phyloP scores from a whole-genome alignment of 2,113 vertebrate genomes.

The Rutilus rutilus region DNA sequence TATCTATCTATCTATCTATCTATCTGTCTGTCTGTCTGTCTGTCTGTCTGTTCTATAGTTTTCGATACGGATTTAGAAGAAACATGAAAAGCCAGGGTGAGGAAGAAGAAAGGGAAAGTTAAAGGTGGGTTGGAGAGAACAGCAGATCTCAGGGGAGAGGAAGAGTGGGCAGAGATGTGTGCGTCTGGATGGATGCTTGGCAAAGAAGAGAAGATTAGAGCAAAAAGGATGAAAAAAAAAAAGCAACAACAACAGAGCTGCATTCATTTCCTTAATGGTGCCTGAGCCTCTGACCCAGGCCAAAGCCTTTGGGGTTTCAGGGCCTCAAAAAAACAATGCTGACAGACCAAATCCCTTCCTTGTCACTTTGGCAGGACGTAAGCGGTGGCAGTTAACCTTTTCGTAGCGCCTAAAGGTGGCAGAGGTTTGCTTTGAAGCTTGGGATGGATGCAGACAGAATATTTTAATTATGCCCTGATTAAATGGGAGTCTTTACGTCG shows the following conservation, averaged over 20 bases:
- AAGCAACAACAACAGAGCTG: slow-evolving; percentile 20
- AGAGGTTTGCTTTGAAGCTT: slow-evolving; percentile 31
- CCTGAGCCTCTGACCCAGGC: slow-evolving; percentile 18
- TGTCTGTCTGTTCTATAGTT: not conserved
- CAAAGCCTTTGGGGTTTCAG: not conserved
- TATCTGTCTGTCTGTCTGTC: too few species aligned
- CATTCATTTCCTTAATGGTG: slow-evolving; percentile 53
- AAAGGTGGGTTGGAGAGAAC: slow-evolving; percentile 12
- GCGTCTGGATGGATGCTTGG: slow-evolving; percentile 14
- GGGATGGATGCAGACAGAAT: not conserved
- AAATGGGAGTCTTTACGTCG: slow-evolving; percentile 49
- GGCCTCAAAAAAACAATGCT: not conserved
- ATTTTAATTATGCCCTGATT: slow-evolving; percentile 52
- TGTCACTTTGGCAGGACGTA: slow-evolving; percentile 26
- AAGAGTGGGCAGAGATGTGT: not conserved
- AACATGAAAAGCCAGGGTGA: not conserved
- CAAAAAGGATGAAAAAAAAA: not conserved
- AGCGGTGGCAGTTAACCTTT: slow-evolving; percentile 48
- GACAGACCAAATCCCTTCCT: not conserved
- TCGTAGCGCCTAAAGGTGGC: not conserved
- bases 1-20: too few species aligned
- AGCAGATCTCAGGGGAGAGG: not conserved
- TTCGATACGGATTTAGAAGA: not conserved
- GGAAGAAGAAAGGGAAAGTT: slow-evolving; percentile 2
- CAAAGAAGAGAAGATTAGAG: slow-evolving; percentile 34